Base-by-base conservation (phyloP, 92 coral and sea anemone species). In the Phenganax subtilis region DNA sequence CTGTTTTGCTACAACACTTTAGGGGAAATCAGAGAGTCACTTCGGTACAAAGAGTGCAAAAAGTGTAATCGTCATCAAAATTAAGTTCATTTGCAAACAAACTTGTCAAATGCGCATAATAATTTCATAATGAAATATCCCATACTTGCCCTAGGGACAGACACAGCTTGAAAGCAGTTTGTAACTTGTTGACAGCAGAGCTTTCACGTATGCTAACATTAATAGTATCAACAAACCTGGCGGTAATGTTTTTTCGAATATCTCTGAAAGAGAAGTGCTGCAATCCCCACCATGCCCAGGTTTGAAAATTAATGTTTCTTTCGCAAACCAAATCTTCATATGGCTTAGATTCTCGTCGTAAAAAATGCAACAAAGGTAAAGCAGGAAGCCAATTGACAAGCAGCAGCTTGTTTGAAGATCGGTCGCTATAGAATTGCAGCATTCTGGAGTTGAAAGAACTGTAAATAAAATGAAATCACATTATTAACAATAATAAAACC, bases 351-450 rank as follows among this genome's bases (percentile, higher is more conserved):
- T 90, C 88, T 9, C 74, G 80, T 14, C 89, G 80, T 25, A 90
- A 77, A 62, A 92, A 92, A 76, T 92, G 97, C 53, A 88, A 74
- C 76, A 90, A 59, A 62, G 94, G 94, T 71, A 90, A 81, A 5
- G 88, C 91, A 29, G 84, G 85, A 10, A 90, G 72, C 87, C 88
- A 83, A 25, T 88, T 88, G 63, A 81, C 67, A 16, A 82, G 37
- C 1, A 55, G 60, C 61, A 37, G 51, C 17, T 51, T 53, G 9
- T 51, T 74, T 84, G 54, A 12, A 57, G 75, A 1, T 59, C 8
- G 57, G 60, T 54, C 55, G 63, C 60, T 2, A 72, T 28, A 10
- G 55, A 56, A 54, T 61, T 80, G 52, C 76, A 85, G 80, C 71
- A 84, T 11, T 8, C 12, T n/a, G 67, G 74, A 12, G 84, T 12